phyloP scores from a whole-genome alignment of 35 echinoderm and acorn worm species.

The Diadema setosum region DNA sequence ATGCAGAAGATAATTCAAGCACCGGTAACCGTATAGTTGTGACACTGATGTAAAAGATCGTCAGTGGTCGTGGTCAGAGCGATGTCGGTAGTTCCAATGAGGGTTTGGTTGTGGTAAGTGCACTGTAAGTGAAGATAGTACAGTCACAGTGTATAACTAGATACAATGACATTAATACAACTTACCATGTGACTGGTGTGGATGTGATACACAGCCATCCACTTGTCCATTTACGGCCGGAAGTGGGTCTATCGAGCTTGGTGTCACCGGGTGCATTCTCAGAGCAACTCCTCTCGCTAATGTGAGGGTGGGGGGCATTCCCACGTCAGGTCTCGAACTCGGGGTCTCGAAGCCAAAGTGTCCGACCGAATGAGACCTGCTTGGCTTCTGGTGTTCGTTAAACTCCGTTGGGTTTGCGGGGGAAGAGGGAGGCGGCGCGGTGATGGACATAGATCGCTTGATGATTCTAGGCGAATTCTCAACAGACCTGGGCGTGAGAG shows the following conservation, averaged over 20 bases:
- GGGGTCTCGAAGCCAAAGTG: not conserved
- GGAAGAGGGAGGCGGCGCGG: not conserved
- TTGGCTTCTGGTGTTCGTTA: not conserved
- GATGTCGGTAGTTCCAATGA: too few species aligned
- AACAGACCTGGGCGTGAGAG: not conserved
- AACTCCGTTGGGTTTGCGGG: not conserved
- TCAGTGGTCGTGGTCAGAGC: too few species aligned
- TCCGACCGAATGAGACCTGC: not conserved
- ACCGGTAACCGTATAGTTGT: too few species aligned
- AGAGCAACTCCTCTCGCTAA: too few species aligned
- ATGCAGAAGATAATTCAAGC: too few species aligned
- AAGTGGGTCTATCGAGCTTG: not conserved
- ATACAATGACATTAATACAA: not conserved
- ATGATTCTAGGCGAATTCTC: not conserved
- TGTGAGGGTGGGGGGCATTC: too few species aligned
- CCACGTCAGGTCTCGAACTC: not conserved
- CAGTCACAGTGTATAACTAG: too few species aligned
- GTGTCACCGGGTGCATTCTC: too few species aligned
- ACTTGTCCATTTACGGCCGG: not conserved
- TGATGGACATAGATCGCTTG: not conserved
- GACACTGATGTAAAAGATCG: too few species aligned
- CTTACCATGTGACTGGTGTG: not conserved
- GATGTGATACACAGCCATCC: not conserved
- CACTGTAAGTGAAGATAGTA: too few species aligned
- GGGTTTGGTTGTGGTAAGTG: too few species aligned